Evolutionary conservation across 2,888 invertebrate genomes (phyloP), one percentile per base, ranked within the genome.

Genomic region (Mesochorus sp.): DNA sequence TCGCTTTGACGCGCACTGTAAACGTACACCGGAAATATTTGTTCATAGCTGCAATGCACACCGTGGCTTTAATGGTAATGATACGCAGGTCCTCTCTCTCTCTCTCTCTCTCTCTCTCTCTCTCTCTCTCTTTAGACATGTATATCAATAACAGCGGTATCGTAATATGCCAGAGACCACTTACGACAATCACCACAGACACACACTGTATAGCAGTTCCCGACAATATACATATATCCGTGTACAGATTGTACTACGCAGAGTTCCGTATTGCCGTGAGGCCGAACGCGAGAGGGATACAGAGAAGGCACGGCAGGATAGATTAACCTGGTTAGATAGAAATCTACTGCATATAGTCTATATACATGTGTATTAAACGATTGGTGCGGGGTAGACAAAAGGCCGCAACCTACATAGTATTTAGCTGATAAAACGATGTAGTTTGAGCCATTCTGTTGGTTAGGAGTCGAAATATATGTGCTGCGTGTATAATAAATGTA

Each of bases 291-390:
- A 51, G 47, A 51, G 34, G 68, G 73, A 51, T 74, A 55, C 44
- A 39, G 53, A 31, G 68, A 39, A 62, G 61, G 74, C 55, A 55
- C 44, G 51, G 72, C 47, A 74, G 82, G 82, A 85, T 84, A 83
- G 85, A 87, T 86, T 87, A 87, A 87, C 87, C 87, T 82, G 85
- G 86, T 87, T 86, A 87, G 87, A 86, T 85, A 85, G 75, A 70
- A 80, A 87, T 86, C 86, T 82, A 70, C 79, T 67, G 80, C 74
- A 81, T 76, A 82, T 51, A 17, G n/a, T 55, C 19, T 21, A 37
- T 31, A 55, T 19, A 31, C 14, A 31, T 17, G 28, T 12, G 55
- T 67, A 67, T 67, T 21, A 28, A 31, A 26, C 21, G 28, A 44
- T 62, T 28, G 42, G 55, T 39, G 44, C 26, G 24, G 3, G 6